phyloP scores from a whole-genome alignment of 2,797 vertebrate genomes.

The Buphagus erythrorhynchus region DNA sequence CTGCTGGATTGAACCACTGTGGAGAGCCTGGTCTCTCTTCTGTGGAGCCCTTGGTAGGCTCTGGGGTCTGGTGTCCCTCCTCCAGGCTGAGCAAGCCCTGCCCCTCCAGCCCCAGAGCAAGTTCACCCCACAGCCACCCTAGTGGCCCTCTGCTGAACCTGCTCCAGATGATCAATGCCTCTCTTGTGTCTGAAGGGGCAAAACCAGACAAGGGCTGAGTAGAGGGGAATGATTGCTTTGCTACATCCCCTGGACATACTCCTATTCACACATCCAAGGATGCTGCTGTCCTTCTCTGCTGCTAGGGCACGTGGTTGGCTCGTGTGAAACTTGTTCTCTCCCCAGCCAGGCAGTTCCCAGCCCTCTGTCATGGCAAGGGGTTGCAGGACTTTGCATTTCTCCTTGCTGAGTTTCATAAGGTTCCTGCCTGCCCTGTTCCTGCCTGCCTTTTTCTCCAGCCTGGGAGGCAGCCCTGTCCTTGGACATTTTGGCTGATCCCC shows the following conservation, averaged over 20 bases:
- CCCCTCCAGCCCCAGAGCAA: background rate
- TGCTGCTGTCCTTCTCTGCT: background rate
- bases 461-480: background rate
- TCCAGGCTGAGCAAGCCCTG: background rate
- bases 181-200: background rate
- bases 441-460: background rate
- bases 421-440: background rate
- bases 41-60: background rate
- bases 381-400: background rate
- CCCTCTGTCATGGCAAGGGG: background rate
- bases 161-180: background rate
- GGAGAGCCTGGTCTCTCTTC: background rate
- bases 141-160: background rate
- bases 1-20: background rate
- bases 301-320: background rate
- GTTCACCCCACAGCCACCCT: background rate
- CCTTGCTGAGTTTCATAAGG: background rate
- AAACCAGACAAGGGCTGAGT: background rate
- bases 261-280: background rate
- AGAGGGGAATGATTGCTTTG: background rate
- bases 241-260: background rate
- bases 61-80: background rate
- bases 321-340: accelerated
- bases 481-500: background rate
- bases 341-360: background rate